Conservation (phyloP, 2,888 invertebrate genomes). For the Therioaphis trifolii region DNA sequence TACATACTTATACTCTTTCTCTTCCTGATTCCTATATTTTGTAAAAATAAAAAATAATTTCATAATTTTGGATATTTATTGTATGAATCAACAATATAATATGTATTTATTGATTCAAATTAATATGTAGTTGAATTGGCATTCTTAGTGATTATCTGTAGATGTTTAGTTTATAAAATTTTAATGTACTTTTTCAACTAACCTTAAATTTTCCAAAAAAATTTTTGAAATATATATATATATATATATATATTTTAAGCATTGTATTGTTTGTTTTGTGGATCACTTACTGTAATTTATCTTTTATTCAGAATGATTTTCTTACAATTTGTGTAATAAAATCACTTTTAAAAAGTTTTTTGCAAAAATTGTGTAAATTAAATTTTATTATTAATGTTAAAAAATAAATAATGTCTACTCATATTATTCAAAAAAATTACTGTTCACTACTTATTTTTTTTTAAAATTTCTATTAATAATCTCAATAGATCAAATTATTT, state of each 20-base stretch:
- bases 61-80: not conserved
- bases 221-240: not conserved
- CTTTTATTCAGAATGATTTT: constrained; percentile 26
- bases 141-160: constrained; percentile 26
- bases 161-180: not conserved
- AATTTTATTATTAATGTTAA: not conserved
- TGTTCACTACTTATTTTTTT: not conserved
- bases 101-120: not conserved
- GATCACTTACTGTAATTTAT: not conserved
- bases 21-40: not conserved
- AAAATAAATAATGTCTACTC: constrained; percentile 20
- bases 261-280: constrained; percentile 22
- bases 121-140: not conserved
- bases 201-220: no score
- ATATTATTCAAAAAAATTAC: not conserved
- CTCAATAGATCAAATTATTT: constrained; percentile 13
- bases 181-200: no score
- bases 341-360: not conserved
- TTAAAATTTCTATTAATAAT: not conserved
- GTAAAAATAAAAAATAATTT: not conserved
- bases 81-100: not conserved
- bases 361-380: not conserved
- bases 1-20: not conserved
- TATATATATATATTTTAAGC: constrained; percentile 15
- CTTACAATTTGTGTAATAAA: not conserved